A percentile compares a stretch with the other conserved stretches of the same genome.
phyloP scores from a whole-genome alignment of 2,888 invertebrate genomes.

The Habroteleia sp. region DNA sequence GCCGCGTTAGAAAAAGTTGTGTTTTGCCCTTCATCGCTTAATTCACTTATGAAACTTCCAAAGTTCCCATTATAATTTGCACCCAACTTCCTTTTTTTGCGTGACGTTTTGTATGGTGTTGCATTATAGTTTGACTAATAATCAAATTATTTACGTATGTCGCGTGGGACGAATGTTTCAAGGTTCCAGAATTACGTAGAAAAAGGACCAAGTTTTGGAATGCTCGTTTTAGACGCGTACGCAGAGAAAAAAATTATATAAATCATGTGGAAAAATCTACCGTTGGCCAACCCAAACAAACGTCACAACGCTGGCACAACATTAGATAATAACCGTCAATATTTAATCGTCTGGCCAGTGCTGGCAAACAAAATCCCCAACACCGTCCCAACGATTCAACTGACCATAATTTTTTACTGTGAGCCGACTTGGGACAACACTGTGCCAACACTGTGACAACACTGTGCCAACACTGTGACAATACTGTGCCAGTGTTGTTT shows the following conservation, averaged over 20 bases:
- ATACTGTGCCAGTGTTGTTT: too few relatives aligned
- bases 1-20: constrained; percentile 44
- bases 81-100: constrained; percentile 17
- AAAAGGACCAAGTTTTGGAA: constrained; percentile 12
- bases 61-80: constrained; percentile 52
- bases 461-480: too few relatives aligned
- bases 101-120: constrained; percentile 25
- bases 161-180: constrained; percentile 24
- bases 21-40: constrained; percentile 40
- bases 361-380: too few relatives aligned
- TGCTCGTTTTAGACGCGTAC: constrained; percentile 9
- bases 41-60: constrained; percentile 52
- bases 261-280: too few relatives aligned
- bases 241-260: too few relatives aligned
- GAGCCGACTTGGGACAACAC: neutral
- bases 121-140: constrained; percentile 42
- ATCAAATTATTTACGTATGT: constrained; percentile 43
- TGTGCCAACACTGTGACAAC: too few relatives aligned
- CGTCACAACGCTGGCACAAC: too few relatives aligned
- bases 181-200: constrained; percentile 35
- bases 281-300: too few relatives aligned
- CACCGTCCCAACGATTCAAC: too few relatives aligned
- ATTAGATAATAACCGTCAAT: too few relatives aligned
- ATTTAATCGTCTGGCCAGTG: too few relatives aligned
- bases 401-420: too few relatives aligned